Evolutionary conservation across 2,888 invertebrate species (phyloP), one percentile per base, ranked within the genome.

Genomic region (Liposcelis brunnea): DNA sequence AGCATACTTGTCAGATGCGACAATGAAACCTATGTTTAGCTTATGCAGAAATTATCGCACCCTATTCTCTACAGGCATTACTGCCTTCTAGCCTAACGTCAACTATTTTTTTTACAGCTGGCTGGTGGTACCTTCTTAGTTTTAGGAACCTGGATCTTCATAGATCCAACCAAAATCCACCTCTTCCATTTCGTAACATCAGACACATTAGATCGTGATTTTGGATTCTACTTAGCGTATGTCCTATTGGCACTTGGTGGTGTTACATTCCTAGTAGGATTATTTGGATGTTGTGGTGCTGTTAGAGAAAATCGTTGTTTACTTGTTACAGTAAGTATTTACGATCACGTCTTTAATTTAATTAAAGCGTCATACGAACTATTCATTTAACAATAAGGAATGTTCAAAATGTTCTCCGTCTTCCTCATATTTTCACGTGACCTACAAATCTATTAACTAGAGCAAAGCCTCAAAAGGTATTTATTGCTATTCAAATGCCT

Each of bases 251-350:
- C 61, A 12, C 59, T 71, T 37, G 72, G 73, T 16, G 61, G 62
- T 31, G 62, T 67, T 48, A 64, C 71, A 34, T 61, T 72, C 49
- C 56, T 67, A 31, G 67, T 70, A n/a, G 70, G 71, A 31, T 67
- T 72, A 58, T 64, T 69, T 51, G 73, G 72, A 14, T 73, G 72
- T 53, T 71, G 71, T 50, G 72, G 70, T 1, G 68, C 71, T 19
- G 59, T 71, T 38, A 64, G 65, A 48, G 68, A 67, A 49, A 71
- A 63, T 57, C 61, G 59, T 47, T 61, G 61, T 46, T 55, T 61
- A 46, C 54, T 63, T 34, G 57, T 54, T 16, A 52, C 52, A 44
- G 61, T 60, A 48, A 55, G 59, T 55, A 10, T 12, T 14, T 31
- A 37, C n/a, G n/a, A n/a, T n/a, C n/a, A n/a, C n/a, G 16, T 40